Conservation (phyloP, 2,113 vertebrate genomes). For the Scytalopus superciliaris region DNA sequence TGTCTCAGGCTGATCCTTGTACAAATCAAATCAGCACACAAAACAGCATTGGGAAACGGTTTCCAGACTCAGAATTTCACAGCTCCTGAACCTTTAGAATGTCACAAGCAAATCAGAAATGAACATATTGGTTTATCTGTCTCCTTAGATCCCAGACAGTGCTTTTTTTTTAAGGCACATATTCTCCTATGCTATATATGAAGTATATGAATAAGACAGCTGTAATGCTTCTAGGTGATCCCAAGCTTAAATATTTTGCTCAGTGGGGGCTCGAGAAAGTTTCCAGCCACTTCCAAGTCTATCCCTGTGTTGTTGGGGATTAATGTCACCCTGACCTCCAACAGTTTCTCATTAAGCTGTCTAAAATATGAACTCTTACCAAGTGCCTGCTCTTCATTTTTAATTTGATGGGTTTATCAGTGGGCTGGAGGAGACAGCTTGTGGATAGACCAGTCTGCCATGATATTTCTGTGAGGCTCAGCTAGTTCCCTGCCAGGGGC, state of each 20-base stretch:
- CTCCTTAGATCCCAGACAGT: slow-evolving; percentile 31
- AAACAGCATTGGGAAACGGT: slow-evolving; percentile 37
- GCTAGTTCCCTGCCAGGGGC: background rate
- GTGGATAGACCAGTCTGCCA: background rate
- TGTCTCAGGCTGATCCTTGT: slow-evolving; percentile 66
- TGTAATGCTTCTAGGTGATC: background rate
- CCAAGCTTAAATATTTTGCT: background rate
- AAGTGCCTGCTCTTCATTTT: background rate
- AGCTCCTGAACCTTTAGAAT: slow-evolving; percentile 53
- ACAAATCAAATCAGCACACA: slow-evolving; percentile 71
- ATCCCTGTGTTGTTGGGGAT: background rate
- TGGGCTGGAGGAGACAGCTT: background rate
- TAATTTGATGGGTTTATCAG: background rate
- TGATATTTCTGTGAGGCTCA: background rate
- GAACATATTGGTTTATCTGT: slow-evolving; percentile 29
- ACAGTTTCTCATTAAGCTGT: slow-evolving; percentile 35
- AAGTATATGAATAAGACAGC: background rate
- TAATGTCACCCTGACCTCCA: slow-evolving; percentile 35
- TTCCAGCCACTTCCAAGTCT: slow-evolving; percentile 5
- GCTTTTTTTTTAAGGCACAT: background rate
- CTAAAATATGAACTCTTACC: background rate
- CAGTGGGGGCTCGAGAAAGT: background rate
- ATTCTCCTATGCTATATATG: background rate
- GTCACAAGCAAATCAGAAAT: slow-evolving; percentile 42
- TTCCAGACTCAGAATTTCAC: slow-evolving; percentile 51